Percentiles rank a stretch among this genome's conserved stretches.
phyloP scores from a whole-genome alignment of 2,113 vertebrate species.

The Platycercus adscitus region DNA sequence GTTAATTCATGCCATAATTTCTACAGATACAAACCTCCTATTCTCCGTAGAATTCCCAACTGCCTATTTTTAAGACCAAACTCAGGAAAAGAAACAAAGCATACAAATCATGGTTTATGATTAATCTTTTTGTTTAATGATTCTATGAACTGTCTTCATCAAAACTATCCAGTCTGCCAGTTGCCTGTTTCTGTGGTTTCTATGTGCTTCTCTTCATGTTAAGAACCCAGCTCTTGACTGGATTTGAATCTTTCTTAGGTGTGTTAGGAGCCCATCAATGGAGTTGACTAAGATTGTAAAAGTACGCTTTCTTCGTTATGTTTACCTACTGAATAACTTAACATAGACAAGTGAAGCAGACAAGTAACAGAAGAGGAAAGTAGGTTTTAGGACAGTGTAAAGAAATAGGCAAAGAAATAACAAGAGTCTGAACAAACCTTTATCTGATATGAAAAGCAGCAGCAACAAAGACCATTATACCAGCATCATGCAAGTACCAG shows the following conservation, averaged over 20 bases:
- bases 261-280: neutral
- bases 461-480: neutral
- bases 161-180: neutral
- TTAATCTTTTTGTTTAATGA: neutral
- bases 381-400: neutral
- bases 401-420: neutral
- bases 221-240: neutral
- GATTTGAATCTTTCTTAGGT: neutral
- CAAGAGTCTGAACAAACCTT: neutral
- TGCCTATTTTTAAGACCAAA: neutral
- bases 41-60: neutral
- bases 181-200: neutral
- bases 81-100: neutral
- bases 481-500: neutral
- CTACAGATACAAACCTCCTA: neutral
- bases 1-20: neutral
- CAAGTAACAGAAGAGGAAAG: neutral
- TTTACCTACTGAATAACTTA: neutral
- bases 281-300: neutral
- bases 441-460: neutral
- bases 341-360: neutral
- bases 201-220: accelerated
- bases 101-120: neutral
- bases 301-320: neutral
- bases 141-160: neutral